These are phyloP conservation scores for Campopleginae sp. DNA, from an alignment of 2,888 invertebrate genomes.

Conservation along the genomic window DNA sequence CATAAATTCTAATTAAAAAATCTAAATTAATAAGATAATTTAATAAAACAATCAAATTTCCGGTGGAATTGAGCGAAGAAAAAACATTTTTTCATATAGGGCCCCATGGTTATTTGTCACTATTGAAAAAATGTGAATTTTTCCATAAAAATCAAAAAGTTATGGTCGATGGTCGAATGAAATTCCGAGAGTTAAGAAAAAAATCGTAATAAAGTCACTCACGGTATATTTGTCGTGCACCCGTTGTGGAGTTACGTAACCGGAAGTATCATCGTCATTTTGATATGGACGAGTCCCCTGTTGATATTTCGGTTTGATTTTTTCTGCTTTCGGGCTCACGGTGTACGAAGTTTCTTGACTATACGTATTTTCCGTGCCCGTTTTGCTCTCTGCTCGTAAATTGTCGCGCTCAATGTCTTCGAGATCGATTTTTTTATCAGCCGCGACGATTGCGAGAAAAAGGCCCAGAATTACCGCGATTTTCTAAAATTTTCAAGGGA, in stretches of 20 bases:
- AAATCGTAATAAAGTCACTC: constrained; percentile 26
- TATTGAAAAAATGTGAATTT: not conserved
- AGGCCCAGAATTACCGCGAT: constrained; percentile 72
- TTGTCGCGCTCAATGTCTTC: constrained; percentile 92
- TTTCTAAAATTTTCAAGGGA: constrained; percentile 73
- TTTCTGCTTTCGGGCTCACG: constrained; percentile 69
- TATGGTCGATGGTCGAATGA: not conserved
- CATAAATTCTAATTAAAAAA: not conserved
- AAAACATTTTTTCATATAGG: not conserved
- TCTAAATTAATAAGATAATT: not conserved
- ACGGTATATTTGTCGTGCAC: constrained; percentile 67
- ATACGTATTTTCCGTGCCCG: constrained; percentile 69
- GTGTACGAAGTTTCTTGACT: constrained; percentile 73
- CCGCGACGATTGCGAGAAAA: constrained; percentile 78
- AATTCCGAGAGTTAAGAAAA: not conserved
- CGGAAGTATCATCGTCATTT: constrained; percentile 56
- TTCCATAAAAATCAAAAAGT: not conserved
- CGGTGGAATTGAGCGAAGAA: not conserved
- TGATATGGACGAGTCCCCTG: constrained; percentile 66
- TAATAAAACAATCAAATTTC: not conserved
- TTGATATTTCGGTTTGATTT: constrained; percentile 68
- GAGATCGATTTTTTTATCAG: constrained; percentile 88
- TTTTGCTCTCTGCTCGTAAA: constrained; percentile 86
- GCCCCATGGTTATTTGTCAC: not conserved
- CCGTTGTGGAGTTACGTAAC: constrained; percentile 65